Conservation (phyloP, 2,888 invertebrate species). For the Drosophila kuntzei region DNA sequence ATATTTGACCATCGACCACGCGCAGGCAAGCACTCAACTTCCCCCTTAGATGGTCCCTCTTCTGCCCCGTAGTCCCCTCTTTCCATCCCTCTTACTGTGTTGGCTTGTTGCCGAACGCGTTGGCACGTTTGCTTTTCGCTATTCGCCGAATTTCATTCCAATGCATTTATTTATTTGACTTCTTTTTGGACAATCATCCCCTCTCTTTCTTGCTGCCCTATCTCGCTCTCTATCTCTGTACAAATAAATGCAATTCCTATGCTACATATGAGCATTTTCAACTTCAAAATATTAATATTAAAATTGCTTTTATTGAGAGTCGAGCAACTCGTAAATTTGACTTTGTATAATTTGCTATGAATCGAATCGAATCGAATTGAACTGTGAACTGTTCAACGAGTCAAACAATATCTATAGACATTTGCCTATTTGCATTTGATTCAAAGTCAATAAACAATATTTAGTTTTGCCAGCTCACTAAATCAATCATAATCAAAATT, state of each 20-base stretch:
- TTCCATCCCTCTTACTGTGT: slow-evolving; percentile 3
- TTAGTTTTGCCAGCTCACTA: slow-evolving; percentile 49
- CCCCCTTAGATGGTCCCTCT: neutral
- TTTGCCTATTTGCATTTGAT: slow-evolving; percentile 13
- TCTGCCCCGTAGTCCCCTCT: neutral
- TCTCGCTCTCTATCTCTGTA: slow-evolving; percentile 11
- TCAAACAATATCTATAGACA: slow-evolving; percentile 16
- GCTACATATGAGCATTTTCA: slow-evolving; percentile 14
- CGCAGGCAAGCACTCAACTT: slow-evolving; percentile 44
- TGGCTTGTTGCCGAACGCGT: slow-evolving; percentile 50
- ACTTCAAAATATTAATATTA: slow-evolving; percentile 69
- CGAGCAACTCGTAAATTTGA: slow-evolving; percentile 61
- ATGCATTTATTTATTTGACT: slow-evolving; percentile 81
- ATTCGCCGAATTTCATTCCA: slow-evolving; percentile 54
- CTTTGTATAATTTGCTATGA: slow-evolving; percentile 64
- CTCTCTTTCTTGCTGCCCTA: neutral
- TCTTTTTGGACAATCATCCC: slow-evolving; percentile 32
- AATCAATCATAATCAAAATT: slow-evolving; percentile 67
- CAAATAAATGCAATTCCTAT: slow-evolving; percentile 33
- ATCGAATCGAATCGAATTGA: slow-evolving; percentile 31
- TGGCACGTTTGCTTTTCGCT: slow-evolving; percentile 60
- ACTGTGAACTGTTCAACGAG: slow-evolving; percentile 13
- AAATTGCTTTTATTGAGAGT: slow-evolving; percentile 69
- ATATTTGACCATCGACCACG: slow-evolving; percentile 76
- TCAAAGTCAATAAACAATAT: slow-evolving; percentile 54